Evolutionary conservation across 35 echinoderm and acorn worm species (phyloP).

Genomic region (Acanthaster planci): DNA sequence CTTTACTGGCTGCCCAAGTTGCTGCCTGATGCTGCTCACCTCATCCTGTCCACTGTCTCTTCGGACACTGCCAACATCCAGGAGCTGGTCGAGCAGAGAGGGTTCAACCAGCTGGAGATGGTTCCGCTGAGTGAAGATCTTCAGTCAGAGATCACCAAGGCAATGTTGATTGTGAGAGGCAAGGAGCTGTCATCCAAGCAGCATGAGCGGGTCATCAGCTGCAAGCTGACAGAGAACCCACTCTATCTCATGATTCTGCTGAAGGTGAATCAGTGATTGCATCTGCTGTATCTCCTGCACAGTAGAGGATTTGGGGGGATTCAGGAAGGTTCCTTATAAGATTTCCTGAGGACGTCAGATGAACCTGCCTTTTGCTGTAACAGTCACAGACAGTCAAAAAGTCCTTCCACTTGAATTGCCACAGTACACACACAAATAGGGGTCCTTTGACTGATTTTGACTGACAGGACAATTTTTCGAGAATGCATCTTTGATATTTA

Average conservation of each 20-base stretch:
- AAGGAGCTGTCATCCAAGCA: constrained; percentile 62
- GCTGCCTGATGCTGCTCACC: constrained; percentile 15
- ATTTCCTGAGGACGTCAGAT: no score
- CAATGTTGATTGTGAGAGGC: constrained; percentile 64
- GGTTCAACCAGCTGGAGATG: constrained; percentile 38
- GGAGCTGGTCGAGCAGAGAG: constrained; percentile 42
- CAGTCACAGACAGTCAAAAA: no score
- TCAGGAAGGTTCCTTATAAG: no score
- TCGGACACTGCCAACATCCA: constrained; percentile 43
- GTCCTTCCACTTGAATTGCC: no score
- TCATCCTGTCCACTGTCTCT: constrained; percentile 41
- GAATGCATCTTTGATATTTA: neutral
- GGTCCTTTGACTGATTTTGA: neutral
- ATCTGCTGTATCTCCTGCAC: no score
- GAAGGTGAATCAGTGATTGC: constrained; percentile 35
- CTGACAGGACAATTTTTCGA: no score
- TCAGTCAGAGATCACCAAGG: constrained; percentile 46
- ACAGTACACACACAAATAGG: no score
- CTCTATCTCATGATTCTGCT: constrained; percentile 71
- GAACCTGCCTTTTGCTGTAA: no score
- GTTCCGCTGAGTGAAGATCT: constrained; percentile 28
- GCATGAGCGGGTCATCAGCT: constrained; percentile 49
- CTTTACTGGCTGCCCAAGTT: constrained; percentile 67
- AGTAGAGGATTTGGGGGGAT: no score
- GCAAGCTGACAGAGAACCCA: constrained; percentile 56